Conservation (phyloP, 1,140 invertebrate species). For the Aphelenchoides fujianensis region DNA sequence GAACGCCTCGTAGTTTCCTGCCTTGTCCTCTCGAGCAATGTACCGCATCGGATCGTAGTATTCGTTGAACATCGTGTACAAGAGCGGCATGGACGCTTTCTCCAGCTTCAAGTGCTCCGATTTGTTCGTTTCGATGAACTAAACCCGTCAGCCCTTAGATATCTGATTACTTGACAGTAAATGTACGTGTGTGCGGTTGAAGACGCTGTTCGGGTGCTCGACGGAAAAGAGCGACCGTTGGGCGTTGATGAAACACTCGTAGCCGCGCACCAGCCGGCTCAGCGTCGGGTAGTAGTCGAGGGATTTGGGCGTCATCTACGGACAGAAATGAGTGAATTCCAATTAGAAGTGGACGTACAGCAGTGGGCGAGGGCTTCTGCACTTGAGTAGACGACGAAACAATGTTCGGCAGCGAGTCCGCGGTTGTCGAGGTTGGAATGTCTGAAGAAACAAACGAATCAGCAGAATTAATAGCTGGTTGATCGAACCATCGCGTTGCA, state of each 20-base stretch:
- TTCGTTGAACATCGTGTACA: slow-evolving; percentile 18
- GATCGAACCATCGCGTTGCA: slow-evolving; percentile 17
- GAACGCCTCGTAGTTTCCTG: background rate
- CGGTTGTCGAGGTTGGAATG: background rate
- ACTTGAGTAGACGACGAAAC: background rate
- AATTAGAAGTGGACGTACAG: background rate
- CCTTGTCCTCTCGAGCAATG: slow-evolving; percentile 7
- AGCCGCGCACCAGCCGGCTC: background rate
- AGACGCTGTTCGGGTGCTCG: background rate
- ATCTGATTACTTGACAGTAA: background rate
- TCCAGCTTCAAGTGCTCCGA: slow-evolving; percentile 11
- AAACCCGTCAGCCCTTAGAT: background rate
- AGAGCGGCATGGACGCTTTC: slow-evolving; percentile 7
- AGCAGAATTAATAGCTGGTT: background rate
- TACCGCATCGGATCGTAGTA: slow-evolving; percentile 10
- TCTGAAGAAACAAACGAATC: background rate
- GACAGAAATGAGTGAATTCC: background rate
- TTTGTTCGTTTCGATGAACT: slow-evolving; percentile 13
- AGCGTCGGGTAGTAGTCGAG: slow-evolving; percentile 2
- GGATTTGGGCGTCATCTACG: background rate
- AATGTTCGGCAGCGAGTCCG: slow-evolving; percentile 9
- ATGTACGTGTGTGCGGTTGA: background rate
- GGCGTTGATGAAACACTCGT: slow-evolving; percentile 9
- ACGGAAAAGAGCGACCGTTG: slow-evolving; percentile 13
- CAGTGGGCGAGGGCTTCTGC: background rate